A percentile compares a stretch with the other conserved stretches of the same genome.
Conservation (phyloP, 2,113 vertebrate species). For the Leptocoma aspasia region DNA sequence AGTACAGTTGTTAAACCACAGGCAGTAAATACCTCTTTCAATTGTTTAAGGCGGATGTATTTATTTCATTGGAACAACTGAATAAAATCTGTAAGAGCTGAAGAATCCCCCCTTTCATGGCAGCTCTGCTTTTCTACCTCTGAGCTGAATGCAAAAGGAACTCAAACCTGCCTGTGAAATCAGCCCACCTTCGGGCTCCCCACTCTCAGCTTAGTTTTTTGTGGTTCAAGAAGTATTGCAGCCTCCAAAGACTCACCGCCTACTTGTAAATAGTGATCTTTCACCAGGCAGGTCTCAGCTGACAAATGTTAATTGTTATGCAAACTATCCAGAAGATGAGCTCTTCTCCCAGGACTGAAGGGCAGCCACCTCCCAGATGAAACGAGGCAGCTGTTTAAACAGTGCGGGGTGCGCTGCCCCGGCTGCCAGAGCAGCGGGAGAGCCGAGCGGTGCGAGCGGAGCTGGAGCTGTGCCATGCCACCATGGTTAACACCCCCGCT, state of each 20-base stretch:
- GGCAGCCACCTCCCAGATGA: conserved; percentile 12
- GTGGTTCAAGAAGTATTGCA: neutral
- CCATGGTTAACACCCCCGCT: conserved; percentile 5
- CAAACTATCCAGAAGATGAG: conserved; percentile 40
- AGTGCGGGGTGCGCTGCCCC: neutral
- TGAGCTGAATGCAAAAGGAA: neutral
- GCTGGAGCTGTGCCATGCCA: conserved; percentile 26
- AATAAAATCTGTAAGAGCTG: conserved; percentile 31
- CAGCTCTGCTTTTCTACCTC: conserved; percentile 3
- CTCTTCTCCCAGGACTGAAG: conserved; percentile 19
- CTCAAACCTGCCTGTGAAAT: neutral
- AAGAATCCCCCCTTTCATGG: neutral
- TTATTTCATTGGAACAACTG: conserved; percentile 47
- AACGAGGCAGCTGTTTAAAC: conserved; percentile 18
- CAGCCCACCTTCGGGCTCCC: neutral
- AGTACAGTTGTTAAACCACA: conserved; percentile 63
- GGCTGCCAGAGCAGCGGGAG: neutral
- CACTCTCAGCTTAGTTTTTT: neutral
- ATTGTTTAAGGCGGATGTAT: conserved; percentile 47
- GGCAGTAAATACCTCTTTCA: conserved; percentile 63
- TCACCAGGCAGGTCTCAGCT: conserved; percentile 28
- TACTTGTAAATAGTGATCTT: conserved; percentile 15
- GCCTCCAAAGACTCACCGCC: neutral
- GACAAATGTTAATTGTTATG: conserved; percentile 51
- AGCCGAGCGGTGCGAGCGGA: accelerated